Conservation (phyloP, 2,888 invertebrate genomes). For the Andrena bicolor region DNA sequence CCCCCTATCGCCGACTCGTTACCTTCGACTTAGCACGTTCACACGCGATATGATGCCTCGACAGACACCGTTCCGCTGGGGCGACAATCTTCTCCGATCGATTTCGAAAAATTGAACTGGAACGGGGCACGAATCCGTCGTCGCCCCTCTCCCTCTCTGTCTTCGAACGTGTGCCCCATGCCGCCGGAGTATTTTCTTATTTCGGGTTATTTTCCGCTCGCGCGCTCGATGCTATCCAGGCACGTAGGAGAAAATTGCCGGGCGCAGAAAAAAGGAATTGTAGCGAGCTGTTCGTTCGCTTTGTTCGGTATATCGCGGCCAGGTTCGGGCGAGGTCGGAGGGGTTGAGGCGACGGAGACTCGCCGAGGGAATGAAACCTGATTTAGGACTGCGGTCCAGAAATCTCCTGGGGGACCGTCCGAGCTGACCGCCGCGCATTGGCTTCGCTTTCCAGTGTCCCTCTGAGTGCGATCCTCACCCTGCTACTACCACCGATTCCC, state of each 20-base stretch:
- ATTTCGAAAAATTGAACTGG: conserved; percentile 64
- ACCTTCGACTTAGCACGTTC: conserved; percentile 72
- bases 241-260: conserved; percentile 72
- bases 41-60: conserved; percentile 65
- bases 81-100: conserved; percentile 50
- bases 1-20: conserved; percentile 67
- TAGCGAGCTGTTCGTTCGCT: conserved; percentile 62
- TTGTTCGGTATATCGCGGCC: conserved; percentile 71
- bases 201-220: conserved; percentile 61
- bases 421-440: conserved; percentile 81
- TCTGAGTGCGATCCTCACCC: conserved; percentile 78
- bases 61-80: conserved; percentile 29
- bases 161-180: conserved; percentile 45
- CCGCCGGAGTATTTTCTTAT: conserved; percentile 67
- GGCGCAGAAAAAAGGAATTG: conserved; percentile 65
- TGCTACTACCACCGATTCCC: conserved; percentile 57
- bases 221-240: conserved; percentile 60
- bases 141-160: conserved; percentile 1
- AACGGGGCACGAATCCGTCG: conserved; percentile 17
- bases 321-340: conserved; percentile 62
- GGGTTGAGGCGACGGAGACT: conserved; percentile 76
- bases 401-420: conserved; percentile 82
- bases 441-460: conserved; percentile 81
- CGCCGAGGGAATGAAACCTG: conserved; percentile 83
- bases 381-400: conserved; percentile 84